phyloP scores from a whole-genome alignment of 2,888 invertebrate genomes.

The Drosophila heteroneura region DNA sequence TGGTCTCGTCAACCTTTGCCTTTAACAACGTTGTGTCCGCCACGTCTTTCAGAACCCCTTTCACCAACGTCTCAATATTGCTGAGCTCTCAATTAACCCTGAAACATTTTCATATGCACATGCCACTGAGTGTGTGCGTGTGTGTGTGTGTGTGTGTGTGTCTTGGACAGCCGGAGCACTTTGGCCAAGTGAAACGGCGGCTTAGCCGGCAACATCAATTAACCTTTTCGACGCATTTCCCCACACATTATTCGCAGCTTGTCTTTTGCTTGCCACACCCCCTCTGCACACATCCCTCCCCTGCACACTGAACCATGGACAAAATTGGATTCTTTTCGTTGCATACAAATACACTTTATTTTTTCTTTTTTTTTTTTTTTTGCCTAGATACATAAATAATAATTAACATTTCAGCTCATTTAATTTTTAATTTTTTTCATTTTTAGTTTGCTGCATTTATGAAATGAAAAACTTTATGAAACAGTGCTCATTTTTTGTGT shows the following conservation, averaged over 20 bases:
- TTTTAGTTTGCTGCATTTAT: not conserved
- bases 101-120: conserved; percentile 43
- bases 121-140: not conserved
- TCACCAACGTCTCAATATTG: conserved; percentile 1
- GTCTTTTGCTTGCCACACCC: conserved; percentile 11
- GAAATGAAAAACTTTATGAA: not conserved
- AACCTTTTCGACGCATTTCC: conserved; percentile 50
- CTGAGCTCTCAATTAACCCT: conserved; percentile 60
- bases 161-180: conserved; percentile 43
- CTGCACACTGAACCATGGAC: not conserved
- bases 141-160: not conserved
- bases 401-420: not conserved
- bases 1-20: conserved; percentile 1
- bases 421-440: not conserved
- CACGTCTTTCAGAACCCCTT: not conserved
- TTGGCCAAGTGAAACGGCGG: conserved; percentile 49
- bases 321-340: not conserved
- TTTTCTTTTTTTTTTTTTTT: not conserved
- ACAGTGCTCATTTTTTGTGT: not conserved
- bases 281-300: not conserved
- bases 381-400: not conserved
- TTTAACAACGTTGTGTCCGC: not conserved
- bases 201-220: conserved; percentile 67
- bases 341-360: not conserved
- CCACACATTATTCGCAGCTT: conserved; percentile 13